Evolutionary conservation across 2,797 vertebrate genomes (phyloP).

Genomic region (Bufotes viridis): DNA sequence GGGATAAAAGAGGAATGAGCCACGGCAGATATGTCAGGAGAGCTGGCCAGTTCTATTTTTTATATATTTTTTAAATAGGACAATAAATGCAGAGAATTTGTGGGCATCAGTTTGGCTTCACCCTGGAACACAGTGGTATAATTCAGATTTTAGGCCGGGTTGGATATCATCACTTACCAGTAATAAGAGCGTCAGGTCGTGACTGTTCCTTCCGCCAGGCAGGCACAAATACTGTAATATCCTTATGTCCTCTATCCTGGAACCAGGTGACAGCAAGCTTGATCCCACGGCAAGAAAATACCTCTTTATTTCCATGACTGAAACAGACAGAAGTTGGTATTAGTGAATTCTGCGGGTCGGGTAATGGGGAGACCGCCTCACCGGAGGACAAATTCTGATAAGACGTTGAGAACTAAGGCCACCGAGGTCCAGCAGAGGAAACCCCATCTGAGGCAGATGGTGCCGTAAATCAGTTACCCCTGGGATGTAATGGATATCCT

Average conservation of each 20-base stretch:
- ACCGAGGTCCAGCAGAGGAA: too few species aligned
- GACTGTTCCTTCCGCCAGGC: constrained; percentile 96
- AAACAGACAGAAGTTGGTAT: constrained; percentile 64
- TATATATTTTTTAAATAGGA: too few species aligned
- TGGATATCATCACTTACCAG: constrained; percentile 76
- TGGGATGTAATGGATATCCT: too few species aligned
- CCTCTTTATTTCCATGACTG: constrained; percentile 96
- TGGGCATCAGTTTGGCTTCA: not conserved
- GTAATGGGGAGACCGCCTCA: too few species aligned
- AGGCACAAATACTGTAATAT: constrained; percentile 93
- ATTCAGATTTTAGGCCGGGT: not conserved
- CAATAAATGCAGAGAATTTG: too few species aligned
- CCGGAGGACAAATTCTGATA: too few species aligned
- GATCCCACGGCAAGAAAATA: constrained; percentile 96
- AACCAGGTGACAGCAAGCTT: constrained; percentile 95
- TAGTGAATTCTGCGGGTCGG: not conserved
- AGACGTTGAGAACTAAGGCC: too few species aligned
- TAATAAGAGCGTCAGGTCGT: constrained; percentile 91
- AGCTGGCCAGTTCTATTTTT: too few species aligned
- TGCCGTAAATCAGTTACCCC: too few species aligned
- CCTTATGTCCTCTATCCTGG: constrained; percentile 89
- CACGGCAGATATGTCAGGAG: not conserved
- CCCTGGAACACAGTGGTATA: not conserved
- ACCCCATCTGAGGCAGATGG: too few species aligned
- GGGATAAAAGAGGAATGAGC: too few species aligned